A percentile compares a stretch with the other conserved stretches of the same genome.
Evolutionary conservation across 2,888 invertebrate genomes (phyloP).

Genomic region (Cylloceria caligata): DNA sequence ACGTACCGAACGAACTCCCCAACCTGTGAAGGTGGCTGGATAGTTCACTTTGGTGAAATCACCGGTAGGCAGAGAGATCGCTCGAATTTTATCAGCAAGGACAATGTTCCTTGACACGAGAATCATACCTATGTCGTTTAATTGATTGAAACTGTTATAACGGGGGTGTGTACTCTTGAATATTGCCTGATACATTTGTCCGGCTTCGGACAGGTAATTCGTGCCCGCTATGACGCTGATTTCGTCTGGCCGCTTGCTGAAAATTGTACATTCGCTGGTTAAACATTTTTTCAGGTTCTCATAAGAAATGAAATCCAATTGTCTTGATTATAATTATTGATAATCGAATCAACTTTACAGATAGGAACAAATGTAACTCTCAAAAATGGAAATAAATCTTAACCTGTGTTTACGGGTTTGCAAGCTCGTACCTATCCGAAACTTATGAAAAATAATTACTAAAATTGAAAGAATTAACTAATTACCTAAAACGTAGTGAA

Average conservation of each 20-base stretch:
- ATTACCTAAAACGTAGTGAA: no score
- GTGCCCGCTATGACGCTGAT: constrained; percentile 85
- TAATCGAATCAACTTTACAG: no score
- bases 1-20: constrained; percentile 84
- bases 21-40: constrained; percentile 84
- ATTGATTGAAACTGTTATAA: constrained; percentile 82
- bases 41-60: constrained; percentile 78
- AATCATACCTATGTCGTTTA: constrained; percentile 85
- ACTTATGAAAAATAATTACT: no score
- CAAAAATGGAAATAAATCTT: no score
- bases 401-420: no score
- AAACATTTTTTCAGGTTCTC: neutral
- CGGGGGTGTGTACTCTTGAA: constrained; percentile 84
- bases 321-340: no score
- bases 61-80: constrained; percentile 81
- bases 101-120: constrained; percentile 80
- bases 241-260: constrained; percentile 40
- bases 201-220: constrained; percentile 84
- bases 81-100: constrained; percentile 82
- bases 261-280: neutral
- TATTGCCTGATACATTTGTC: constrained; percentile 83
- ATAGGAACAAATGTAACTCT: no score
- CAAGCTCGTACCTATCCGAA: no score
- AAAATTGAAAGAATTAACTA: no score
- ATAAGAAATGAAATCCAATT: no score